Conservation (phyloP, 2,888 invertebrate species). For the Scotopteryx bipunctaria region DNA sequence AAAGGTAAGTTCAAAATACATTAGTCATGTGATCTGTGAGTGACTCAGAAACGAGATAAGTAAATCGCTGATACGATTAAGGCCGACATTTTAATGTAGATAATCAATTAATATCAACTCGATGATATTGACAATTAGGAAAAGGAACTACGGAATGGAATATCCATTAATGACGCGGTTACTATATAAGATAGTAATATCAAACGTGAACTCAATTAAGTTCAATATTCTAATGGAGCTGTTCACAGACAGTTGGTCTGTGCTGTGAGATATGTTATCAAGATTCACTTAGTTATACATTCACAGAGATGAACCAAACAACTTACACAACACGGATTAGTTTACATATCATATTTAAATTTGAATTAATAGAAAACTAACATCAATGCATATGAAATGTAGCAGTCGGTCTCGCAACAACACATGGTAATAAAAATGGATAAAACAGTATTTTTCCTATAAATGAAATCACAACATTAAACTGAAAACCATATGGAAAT, state of each 20-base stretch:
- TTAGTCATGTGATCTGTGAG: too few relatives aligned
- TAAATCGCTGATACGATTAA: slow-evolving; percentile 4
- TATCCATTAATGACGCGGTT: neutral
- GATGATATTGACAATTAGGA: slow-evolving; percentile 1
- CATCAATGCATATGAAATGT: slow-evolving; percentile 11
- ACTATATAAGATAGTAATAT: slow-evolving; percentile 5
- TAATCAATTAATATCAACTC: neutral
- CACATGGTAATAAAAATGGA: neutral
- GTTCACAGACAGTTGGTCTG: slow-evolving; percentile 7
- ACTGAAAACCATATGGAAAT: too few relatives aligned
- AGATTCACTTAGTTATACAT: slow-evolving; percentile 13
- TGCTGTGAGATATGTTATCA: neutral
- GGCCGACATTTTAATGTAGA: neutral
- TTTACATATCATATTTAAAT: slow-evolving; percentile 7
- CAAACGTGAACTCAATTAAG: slow-evolving; percentile 8
- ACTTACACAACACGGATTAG: slow-evolving; percentile 6
- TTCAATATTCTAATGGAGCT: slow-evolving; percentile 1
- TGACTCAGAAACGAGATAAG: neutral
- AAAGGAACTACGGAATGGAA: neutral
- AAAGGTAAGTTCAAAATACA: too few relatives aligned
- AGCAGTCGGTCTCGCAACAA: neutral
- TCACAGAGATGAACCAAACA: slow-evolving; percentile 5
- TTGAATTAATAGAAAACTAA: slow-evolving; percentile 8
- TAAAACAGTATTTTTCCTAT: neutral
- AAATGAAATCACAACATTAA: too few relatives aligned